Evolutionary conservation across 2,888 invertebrate genomes (phyloP).

Genomic region (Ochropacha duplaris): DNA sequence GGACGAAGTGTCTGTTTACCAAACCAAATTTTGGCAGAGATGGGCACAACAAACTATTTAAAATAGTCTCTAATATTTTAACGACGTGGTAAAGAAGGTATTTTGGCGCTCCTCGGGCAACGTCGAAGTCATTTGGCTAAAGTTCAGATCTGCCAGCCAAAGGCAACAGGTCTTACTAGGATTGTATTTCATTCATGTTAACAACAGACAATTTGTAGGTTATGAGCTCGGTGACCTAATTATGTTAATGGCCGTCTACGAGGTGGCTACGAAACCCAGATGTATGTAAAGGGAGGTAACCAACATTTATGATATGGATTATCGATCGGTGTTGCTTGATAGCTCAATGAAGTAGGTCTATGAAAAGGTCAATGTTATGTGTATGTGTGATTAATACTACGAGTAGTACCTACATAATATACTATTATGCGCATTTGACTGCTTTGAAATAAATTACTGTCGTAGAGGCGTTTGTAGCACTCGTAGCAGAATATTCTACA

Average conservation of each 20-base stretch:
- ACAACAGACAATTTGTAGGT: neutral
- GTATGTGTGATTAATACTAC: neutral
- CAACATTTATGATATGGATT: neutral
- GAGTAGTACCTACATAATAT: too few species aligned
- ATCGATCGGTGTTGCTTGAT: neutral
- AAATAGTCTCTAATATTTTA: conserved; percentile 21
- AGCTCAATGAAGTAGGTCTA: neutral
- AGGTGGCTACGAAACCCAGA: neutral
- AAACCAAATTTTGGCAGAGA: conserved; percentile 23
- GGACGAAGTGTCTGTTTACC: neutral
- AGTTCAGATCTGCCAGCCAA: conserved; percentile 52
- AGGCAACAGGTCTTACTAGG: conserved; percentile 57
- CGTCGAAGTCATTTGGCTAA: conserved; percentile 57
- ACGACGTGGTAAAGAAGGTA: conserved; percentile 25
- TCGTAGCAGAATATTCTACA: neutral
- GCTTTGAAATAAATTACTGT: neutral
- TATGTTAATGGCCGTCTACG: neutral
- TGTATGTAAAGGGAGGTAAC: neutral
- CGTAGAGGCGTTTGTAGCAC: neutral
- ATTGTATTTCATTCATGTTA: conserved; percentile 11
- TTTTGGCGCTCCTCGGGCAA: conserved; percentile 43
- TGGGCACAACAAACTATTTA: conserved; percentile 21
- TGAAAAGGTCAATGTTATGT: neutral
- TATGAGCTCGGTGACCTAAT: neutral
- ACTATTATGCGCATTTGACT: neutral